Evolutionary conservation across 1,140 invertebrate species (phyloP).

Genomic region (Cecropterus lyciades): DNA sequence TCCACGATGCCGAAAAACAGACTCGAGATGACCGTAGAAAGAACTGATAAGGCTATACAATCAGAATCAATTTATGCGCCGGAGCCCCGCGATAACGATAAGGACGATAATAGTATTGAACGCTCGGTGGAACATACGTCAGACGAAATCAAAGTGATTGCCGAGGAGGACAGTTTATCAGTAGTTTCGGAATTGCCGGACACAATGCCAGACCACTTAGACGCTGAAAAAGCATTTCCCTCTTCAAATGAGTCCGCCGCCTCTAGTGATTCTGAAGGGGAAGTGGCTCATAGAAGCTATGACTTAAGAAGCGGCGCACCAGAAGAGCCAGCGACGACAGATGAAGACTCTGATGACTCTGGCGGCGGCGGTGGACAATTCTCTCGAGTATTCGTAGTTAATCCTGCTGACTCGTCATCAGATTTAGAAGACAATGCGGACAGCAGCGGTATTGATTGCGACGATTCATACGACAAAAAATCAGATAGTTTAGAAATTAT

Average conservation of each 20-base stretch:
- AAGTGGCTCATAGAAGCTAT: conserved; percentile 80
- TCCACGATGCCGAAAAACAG: conserved; percentile 63
- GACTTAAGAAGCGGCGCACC: conserved; percentile 79
- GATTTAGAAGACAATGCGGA: conserved; percentile 85
- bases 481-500: conserved; percentile 72
- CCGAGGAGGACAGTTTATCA: conserved; percentile 62
- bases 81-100: conserved; percentile 69
- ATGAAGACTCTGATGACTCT: conserved; percentile 88
- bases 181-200: conserved; percentile 61
- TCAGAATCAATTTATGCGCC: conserved; percentile 60
- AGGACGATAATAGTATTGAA: conserved; percentile 69
- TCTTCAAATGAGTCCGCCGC: conserved; percentile 83
- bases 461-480: conserved; percentile 76
- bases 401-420: conserved; percentile 87
- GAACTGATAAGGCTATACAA: conserved; percentile 77
- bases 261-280: conserved; percentile 81
- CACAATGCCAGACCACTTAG: conserved; percentile 82
- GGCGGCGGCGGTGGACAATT: conserved; percentile 88
- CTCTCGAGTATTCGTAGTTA: conserved; percentile 90
- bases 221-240: conserved; percentile 84
- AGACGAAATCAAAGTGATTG: conserved; percentile 73
- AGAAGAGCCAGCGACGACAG: conserved; percentile 78
- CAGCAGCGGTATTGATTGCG: conserved; percentile 82
- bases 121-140: conserved; percentile 60
- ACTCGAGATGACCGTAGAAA: conserved; percentile 72